Percentiles rank a stretch among this genome's conserved stretches.
Conservation (phyloP, 2,113 vertebrate species). For the Pteronura brasiliensis region DNA sequence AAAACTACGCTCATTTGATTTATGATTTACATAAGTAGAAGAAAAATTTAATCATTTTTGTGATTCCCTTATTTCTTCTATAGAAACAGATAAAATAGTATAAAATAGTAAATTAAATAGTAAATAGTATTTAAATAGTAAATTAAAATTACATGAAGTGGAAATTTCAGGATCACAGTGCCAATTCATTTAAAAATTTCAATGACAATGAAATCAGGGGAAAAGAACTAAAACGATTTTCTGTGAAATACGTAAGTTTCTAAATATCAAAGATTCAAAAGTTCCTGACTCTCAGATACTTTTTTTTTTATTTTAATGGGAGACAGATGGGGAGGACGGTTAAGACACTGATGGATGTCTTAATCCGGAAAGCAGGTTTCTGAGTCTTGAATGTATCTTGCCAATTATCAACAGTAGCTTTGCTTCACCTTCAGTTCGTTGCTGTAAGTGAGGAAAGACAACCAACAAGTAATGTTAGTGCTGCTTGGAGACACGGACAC, state of each 20-base stretch:
- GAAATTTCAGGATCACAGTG: background rate
- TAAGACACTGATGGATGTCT: slow-evolving; percentile 35
- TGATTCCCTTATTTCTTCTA: background rate
- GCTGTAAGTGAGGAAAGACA: background rate
- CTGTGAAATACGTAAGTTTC: background rate
- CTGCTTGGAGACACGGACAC: background rate
- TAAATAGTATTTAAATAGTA: background rate
- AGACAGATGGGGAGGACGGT: background rate
- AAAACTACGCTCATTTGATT: background rate
- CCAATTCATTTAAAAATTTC: background rate
- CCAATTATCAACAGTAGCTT: background rate
- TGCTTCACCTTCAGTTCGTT: background rate
- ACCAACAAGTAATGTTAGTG: background rate
- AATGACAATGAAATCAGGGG: background rate
- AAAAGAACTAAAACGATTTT: background rate
- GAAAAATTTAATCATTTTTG: background rate
- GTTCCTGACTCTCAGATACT: background rate
- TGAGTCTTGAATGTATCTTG: background rate
- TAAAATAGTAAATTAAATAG: background rate
- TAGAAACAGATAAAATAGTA: background rate
- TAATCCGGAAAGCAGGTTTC: slow-evolving; percentile 16
- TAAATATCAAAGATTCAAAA: slow-evolving; percentile 11
- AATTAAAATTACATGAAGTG: background rate
- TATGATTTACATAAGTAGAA: background rate
- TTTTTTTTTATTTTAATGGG: background rate